Conservation (phyloP, 2,888 invertebrate species). For the Emesis russula region DNA sequence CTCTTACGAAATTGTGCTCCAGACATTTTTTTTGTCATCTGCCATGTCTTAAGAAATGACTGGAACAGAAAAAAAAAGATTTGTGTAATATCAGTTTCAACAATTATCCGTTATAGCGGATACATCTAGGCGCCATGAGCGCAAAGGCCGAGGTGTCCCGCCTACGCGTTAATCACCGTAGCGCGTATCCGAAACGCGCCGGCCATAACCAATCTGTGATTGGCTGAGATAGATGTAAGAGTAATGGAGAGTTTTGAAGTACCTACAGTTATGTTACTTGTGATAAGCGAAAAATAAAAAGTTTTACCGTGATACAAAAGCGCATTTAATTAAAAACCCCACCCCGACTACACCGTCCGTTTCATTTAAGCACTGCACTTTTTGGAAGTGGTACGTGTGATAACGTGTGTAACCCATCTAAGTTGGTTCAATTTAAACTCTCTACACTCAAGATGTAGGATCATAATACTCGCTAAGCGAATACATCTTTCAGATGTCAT, state of each 20-base stretch:
- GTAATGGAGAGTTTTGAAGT: conserved; percentile 8
- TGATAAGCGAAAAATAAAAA: not conserved
- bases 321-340: not conserved
- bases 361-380: not conserved
- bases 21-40: not conserved
- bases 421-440: no score
- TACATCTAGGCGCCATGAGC: conserved; percentile 8
- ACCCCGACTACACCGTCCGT: not conserved
- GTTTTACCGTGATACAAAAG: not conserved
- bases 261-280: conserved; percentile 8
- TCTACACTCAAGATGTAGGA: no score
- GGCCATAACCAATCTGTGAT: conserved; percentile 4
- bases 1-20: not conserved
- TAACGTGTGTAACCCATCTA: no score
- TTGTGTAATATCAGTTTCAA: not conserved
- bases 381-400: no score
- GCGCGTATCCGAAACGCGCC: not conserved
- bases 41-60: conserved; percentile 2
- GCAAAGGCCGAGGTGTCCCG: no score
- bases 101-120: conserved; percentile 1
- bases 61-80: not conserved
- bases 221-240: not conserved
- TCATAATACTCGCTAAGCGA: no score
- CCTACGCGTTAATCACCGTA: no score
- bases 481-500: no score